Conservation (phyloP, 2,113 vertebrate species). For the Toxotes chatareus region DNA sequence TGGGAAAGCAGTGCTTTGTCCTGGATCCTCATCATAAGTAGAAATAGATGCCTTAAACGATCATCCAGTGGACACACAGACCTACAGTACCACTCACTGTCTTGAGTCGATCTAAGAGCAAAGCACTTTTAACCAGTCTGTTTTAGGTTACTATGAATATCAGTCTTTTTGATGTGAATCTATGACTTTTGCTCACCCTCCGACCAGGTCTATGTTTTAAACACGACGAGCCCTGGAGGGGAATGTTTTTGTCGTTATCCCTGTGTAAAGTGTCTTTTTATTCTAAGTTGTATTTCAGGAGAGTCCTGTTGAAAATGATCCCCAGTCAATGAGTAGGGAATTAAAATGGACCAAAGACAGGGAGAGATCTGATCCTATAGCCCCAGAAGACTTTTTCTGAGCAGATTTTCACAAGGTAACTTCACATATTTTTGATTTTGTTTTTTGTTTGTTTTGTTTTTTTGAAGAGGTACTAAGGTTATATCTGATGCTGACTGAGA, state of each 20-base stretch:
- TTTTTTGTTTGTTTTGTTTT: background rate
- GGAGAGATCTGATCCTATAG: slow-evolving; percentile 67
- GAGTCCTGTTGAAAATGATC: slow-evolving; percentile 52
- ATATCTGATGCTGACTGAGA: slow-evolving; percentile 47
- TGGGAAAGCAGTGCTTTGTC: slow-evolving; percentile 27
- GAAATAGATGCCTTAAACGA: slow-evolving; percentile 80
- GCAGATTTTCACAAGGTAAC: slow-evolving; percentile 25
- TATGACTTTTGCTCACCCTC: slow-evolving; percentile 30
- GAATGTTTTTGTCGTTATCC: slow-evolving; percentile 36
- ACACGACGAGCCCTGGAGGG: slow-evolving; percentile 29
- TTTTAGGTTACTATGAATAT: slow-evolving; percentile 59
- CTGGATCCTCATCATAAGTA: slow-evolving; percentile 47
- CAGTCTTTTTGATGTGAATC: slow-evolving; percentile 52
- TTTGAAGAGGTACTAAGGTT: slow-evolving; percentile 55
- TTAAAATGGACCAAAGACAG: slow-evolving; percentile 93
- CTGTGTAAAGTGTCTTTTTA: slow-evolving; percentile 63
- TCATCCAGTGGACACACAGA: slow-evolving; percentile 34
- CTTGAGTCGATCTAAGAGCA: slow-evolving; percentile 56
- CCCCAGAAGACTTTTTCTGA: slow-evolving; percentile 30
- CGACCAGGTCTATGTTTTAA: slow-evolving; percentile 45
- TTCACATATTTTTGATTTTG: slow-evolving; percentile 50
- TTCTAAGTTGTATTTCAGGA: slow-evolving; percentile 47
- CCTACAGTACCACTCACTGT: slow-evolving; percentile 44
- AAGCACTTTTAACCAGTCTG: slow-evolving; percentile 70
- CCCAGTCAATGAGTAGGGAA: slow-evolving; percentile 56